These are phyloP conservation scores for Trichonephila clavata DNA, from an alignment of 1,140 invertebrate species.

Conservation along the genomic window DNA sequence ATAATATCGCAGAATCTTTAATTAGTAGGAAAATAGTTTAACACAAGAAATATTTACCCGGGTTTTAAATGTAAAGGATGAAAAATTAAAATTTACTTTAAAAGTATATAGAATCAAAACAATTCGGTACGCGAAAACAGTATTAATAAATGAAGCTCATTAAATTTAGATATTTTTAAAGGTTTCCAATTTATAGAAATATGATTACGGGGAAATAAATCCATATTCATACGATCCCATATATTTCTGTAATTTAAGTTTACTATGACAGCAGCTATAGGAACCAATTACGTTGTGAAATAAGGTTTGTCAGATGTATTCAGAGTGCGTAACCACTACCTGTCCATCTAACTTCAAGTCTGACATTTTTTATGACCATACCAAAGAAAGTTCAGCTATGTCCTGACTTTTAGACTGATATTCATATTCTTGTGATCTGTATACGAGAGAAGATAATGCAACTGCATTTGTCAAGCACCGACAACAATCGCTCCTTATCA, in stretches of 20 bases:
- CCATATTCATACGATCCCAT: too few relatives aligned
- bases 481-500: not conserved
- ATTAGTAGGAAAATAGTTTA: not conserved
- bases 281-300: not conserved
- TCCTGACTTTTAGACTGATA: not conserved
- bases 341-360: slow-evolving; percentile 30
- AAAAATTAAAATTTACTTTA: too few relatives aligned
- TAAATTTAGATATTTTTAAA: too few relatives aligned
- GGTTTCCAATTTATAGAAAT: too few relatives aligned
- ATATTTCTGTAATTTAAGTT: not conserved
- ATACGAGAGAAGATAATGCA: not conserved
- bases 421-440: not conserved
- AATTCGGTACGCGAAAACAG: too few relatives aligned
- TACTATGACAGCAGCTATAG: not conserved
- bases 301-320: not conserved
- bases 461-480: not conserved
- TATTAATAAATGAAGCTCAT: too few relatives aligned
- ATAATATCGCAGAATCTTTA: not conserved
- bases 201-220: too few relatives aligned
- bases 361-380: slow-evolving; percentile 24
- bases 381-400: not conserved
- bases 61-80: too few relatives aligned
- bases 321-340: slow-evolving; percentile 4
- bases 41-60: too few relatives aligned
- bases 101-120: too few relatives aligned